Conservation (phyloP, 2,797 vertebrate species). For the Lerista edwardsae region DNA sequence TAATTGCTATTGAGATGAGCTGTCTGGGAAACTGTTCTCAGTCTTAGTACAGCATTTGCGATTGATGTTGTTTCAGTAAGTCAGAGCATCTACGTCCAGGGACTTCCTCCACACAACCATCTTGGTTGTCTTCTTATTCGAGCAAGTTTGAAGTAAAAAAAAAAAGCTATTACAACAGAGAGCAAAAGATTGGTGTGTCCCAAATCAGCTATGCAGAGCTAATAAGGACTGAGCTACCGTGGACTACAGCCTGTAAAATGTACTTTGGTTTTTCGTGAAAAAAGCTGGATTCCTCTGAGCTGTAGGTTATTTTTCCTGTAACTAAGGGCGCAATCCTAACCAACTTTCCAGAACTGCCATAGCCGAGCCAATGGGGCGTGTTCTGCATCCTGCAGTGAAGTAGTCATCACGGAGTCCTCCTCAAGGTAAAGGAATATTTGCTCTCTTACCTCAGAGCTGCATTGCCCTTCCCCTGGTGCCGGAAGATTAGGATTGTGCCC, state of each 20-base stretch:
- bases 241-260: conserved; percentile 51
- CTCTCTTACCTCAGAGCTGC: too few species aligned
- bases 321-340: conserved; percentile 24
- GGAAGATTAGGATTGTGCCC: too few species aligned
- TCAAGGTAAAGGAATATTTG: too few species aligned
- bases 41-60: not conserved
- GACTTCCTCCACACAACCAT: not conserved
- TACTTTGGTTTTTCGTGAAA: conserved; percentile 66
- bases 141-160: conserved; percentile 19
- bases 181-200: conserved; percentile 19
- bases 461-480: too few species aligned
- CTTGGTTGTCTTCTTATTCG: conserved; percentile 20
- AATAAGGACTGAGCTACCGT: not conserved
- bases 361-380: too few species aligned
- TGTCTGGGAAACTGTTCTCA: not conserved
- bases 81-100: fast-evolving
- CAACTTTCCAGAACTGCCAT: too few species aligned
- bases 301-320: conserved; percentile 27
- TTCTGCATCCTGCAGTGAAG: too few species aligned
- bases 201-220: conserved; percentile 36
- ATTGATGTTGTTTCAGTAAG: fast-evolving
- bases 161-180: conserved; percentile 38
- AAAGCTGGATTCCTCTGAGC: conserved; percentile 38
- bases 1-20: not conserved
- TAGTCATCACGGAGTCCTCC: too few species aligned